Evolutionary conservation across 1,140 invertebrate genomes (phyloP), one percentile per base, ranked within the genome.

Genomic region (Macrosteles quadrilineatus): DNA sequence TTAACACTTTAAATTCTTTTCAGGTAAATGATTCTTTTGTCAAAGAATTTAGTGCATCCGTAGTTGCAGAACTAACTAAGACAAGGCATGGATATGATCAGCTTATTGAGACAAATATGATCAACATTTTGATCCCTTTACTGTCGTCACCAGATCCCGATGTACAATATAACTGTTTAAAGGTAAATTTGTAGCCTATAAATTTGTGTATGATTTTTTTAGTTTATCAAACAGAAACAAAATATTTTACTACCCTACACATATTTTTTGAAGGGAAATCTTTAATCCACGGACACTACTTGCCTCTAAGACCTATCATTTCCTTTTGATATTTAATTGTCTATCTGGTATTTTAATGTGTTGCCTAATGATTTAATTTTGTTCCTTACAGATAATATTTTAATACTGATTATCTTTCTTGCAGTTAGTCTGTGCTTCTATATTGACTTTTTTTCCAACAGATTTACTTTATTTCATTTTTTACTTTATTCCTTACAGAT

Each of bases 131-230:
- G 1, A 78, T 79, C 36, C 67, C 72, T 14, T 73, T 72, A 47
- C 57, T 81, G 12, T 70, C 75, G 29, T 78, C 74, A 0, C 32
- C 43, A 2, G 80, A 82, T 71, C 79, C 80, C 0, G 80, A 82
- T 32, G 70, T 81, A 0, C 78, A 77, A 45, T 79, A 72, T 53
- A 81, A 81, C 73, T 77, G 64, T 40, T 68, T 81, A 17, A 75
- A 81, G 72, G 81, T 81, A 21, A 30, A 80, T 2, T 68, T 72
- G 27, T 79, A 82, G 70, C 19, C 81, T 11, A 32, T 81, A 3
- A 62, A 62, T 25, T 27, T 25, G n/a, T 11, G n/a, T 11, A 43
- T 43, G n/a, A 43, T 11, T n/a, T n/a, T 43, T 43, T n/a, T 43
- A 11, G n/a, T 43, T 43, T 43, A 43, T 43, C 40, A 11, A 11